phyloP scores from a whole-genome alignment of 2,888 invertebrate species.

The Drosophila pegasa region DNA sequence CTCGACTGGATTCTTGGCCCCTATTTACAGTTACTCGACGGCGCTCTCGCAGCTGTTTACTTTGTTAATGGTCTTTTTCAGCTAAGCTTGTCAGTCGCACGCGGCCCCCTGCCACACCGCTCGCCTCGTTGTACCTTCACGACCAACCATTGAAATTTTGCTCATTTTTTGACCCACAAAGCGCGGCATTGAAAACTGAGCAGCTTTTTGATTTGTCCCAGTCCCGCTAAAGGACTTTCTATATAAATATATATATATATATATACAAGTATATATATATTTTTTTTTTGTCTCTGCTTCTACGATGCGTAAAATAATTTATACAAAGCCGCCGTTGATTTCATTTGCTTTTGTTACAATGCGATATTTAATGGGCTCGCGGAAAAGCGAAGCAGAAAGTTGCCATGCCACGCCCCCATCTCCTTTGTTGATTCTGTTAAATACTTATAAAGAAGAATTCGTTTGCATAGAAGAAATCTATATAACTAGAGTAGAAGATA shows the following conservation, averaged over 20 bases:
- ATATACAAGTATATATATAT: conserved; percentile 26
- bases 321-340: conserved; percentile 69
- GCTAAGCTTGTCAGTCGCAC: conserved; percentile 72
- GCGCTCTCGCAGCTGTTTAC: conserved; percentile 76
- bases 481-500: neutral
- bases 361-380: conserved; percentile 49
- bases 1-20: conserved; percentile 54
- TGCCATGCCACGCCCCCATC: conserved; percentile 6
- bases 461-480: neutral
- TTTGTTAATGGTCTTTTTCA: conserved; percentile 81
- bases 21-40: conserved; percentile 50
- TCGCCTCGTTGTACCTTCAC: neutral
- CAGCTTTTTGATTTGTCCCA: conserved; percentile 68
- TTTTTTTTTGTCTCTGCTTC: conserved; percentile 39
- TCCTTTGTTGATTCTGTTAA: conserved; percentile 68
- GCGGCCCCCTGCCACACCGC: conserved; percentile 30
- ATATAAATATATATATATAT: conserved; percentile 19
- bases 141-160: conserved; percentile 57
- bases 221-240: conserved; percentile 19
- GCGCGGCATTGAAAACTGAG: conserved; percentile 64
- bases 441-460: conserved; percentile 55
- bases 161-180: conserved; percentile 73
- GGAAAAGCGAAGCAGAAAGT: conserved; percentile 13
- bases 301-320: conserved; percentile 72
- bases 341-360: conserved; percentile 69